phyloP scores from a whole-genome alignment of 2,797 vertebrate genomes.

The Petrocephalus sullivani region DNA sequence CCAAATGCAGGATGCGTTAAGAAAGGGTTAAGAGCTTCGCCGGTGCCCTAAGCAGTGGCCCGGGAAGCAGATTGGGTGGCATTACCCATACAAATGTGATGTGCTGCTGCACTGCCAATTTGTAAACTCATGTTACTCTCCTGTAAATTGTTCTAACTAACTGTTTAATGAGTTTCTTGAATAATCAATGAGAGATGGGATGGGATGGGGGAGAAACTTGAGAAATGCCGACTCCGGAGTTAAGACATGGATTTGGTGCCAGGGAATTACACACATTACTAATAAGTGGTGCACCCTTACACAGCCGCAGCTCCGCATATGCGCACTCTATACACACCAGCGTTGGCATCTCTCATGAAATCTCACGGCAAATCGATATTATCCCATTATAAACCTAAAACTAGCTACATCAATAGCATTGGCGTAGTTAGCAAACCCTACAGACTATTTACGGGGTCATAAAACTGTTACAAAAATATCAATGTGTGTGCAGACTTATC shows the following conservation, averaged over 20 bases:
- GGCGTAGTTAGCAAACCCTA: too few species aligned
- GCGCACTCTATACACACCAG: too few species aligned
- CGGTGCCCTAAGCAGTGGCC: background rate
- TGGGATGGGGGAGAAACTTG: background rate
- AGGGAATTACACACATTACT: background rate
- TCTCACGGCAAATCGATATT: too few species aligned
- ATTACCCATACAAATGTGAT: background rate
- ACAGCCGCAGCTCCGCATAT: background rate
- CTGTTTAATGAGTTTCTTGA: background rate
- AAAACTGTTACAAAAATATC: too few species aligned
- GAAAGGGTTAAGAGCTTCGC: background rate
- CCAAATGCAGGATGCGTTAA: background rate
- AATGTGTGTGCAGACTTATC: too few species aligned
- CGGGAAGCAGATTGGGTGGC: background rate
- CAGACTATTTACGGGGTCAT: too few species aligned
- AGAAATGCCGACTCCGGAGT: background rate
- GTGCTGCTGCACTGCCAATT: background rate
- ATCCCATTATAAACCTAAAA: too few species aligned
- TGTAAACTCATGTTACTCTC: background rate
- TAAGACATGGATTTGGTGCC: background rate
- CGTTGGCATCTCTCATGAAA: too few species aligned
- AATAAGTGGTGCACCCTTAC: background rate
- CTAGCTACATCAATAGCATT: too few species aligned
- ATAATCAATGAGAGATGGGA: background rate
- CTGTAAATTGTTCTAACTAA: background rate